Evolutionary conservation across 2,113 vertebrate species (phyloP).

Genomic region (Xiphias gladius): DNA sequence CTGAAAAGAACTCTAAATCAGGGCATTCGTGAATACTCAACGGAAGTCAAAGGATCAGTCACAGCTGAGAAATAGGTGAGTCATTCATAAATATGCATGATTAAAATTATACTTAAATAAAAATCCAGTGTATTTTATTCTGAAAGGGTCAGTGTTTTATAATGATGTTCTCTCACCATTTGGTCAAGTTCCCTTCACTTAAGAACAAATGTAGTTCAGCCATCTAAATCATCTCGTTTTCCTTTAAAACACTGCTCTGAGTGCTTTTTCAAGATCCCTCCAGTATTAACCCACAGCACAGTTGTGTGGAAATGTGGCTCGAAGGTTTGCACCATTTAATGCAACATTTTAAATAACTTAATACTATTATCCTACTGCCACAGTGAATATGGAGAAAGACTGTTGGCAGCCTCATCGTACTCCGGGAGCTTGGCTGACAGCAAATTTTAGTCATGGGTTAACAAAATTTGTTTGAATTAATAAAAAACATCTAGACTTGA

Average conservation of each 20-base stretch:
- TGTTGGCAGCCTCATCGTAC: too few relatives aligned
- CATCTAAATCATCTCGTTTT: not conserved
- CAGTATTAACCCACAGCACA: not conserved
- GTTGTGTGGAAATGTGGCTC: not conserved
- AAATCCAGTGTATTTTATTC: not conserved
- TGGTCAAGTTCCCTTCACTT: not conserved
- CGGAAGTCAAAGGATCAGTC: not conserved
- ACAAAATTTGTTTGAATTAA: not conserved
- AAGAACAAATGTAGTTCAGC: not conserved
- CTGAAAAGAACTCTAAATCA: not conserved
- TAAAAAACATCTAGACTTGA: too few relatives aligned
- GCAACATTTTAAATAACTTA: too few relatives aligned
- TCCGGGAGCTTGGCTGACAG: too few relatives aligned
- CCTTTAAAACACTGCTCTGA: too few relatives aligned
- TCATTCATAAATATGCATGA: not conserved
- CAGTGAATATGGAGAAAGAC: too few relatives aligned
- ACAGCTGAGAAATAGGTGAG: slow-evolving; percentile 37
- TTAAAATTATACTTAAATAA: not conserved
- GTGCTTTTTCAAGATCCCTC: not conserved
- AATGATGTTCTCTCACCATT: not conserved
- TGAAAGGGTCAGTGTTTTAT: not conserved
- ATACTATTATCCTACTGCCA: too few relatives aligned
- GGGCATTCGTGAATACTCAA: not conserved
- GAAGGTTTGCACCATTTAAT: too few relatives aligned
- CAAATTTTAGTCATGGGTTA: not conserved